Evolutionary conservation across 2,113 vertebrate genomes (phyloP).

Genomic region (Podocnemis expansa): DNA sequence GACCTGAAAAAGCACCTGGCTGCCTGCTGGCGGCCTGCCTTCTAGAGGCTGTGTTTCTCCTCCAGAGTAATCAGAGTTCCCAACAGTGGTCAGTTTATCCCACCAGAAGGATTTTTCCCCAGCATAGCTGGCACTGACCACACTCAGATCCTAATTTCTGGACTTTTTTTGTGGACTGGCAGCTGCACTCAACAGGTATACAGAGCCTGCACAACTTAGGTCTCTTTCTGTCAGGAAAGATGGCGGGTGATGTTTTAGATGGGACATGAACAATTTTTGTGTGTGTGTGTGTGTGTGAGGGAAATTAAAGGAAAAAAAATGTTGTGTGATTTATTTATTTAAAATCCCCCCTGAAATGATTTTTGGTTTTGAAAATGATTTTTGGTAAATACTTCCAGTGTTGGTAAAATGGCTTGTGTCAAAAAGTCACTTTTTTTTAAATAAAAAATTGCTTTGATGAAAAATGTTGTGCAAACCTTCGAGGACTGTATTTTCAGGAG

Average conservation of each 20-base stretch:
- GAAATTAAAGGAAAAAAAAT: background rate
- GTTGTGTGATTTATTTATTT: no score
- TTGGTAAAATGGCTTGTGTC: background rate
- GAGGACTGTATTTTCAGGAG: background rate
- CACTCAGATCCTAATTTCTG: background rate
- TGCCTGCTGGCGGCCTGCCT: background rate
- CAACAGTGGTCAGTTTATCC: background rate
- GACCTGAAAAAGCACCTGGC: background rate
- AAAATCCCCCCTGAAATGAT: background rate
- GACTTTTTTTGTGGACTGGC: background rate
- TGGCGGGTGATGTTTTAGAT: background rate
- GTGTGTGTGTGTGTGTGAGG: no score
- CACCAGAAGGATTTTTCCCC: background rate
- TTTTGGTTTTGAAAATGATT: background rate
- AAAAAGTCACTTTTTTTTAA: background rate
- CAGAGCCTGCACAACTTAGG: background rate
- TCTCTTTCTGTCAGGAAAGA: background rate
- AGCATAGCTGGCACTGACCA: background rate
- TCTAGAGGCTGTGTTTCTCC: background rate
- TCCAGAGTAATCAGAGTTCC: background rate
- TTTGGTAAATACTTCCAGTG: background rate
- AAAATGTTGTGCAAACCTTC: background rate
- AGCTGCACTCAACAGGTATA: background rate
- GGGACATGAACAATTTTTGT: background rate
- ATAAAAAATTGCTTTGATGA: background rate